Conservation (phyloP, 2,113 vertebrate genomes). For the Microcebus tavaratra region DNA sequence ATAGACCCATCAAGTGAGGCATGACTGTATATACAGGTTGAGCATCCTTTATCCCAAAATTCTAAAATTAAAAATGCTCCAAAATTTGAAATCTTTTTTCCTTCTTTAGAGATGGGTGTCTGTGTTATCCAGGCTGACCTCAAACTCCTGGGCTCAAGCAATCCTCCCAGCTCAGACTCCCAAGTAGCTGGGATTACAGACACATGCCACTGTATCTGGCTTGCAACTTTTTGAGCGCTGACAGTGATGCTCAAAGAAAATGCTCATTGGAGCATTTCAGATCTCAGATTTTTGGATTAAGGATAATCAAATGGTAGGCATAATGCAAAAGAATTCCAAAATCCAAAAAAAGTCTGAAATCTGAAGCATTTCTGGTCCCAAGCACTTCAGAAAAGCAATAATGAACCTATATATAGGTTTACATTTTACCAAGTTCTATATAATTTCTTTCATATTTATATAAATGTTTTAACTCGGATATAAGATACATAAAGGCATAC, state of each 20-base stretch:
- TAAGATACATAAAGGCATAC: background rate
- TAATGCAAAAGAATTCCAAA: background rate
- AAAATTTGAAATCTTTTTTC: background rate
- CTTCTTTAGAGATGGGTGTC: background rate
- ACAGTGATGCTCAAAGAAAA: background rate
- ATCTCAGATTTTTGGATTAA: background rate
- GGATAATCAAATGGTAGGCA: background rate
- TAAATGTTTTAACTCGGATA: background rate
- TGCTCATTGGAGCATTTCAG: background rate
- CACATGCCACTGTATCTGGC: background rate
- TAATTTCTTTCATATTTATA: background rate
- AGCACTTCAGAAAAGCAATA: background rate
- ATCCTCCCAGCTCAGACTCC: background rate
- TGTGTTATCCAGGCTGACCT: background rate
- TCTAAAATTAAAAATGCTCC: background rate
- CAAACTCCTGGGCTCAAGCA: background rate
- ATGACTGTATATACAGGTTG: background rate
- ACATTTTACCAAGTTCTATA: background rate
- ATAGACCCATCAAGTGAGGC: background rate
- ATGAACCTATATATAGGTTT: background rate
- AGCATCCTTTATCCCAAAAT: background rate
- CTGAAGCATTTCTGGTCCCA: background rate
- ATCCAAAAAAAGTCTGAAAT: background rate
- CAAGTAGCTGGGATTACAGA: background rate
- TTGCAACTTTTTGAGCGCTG: background rate